Conservation (phyloP, 2,888 invertebrate genomes). For the Lycaena phlaeas region DNA sequence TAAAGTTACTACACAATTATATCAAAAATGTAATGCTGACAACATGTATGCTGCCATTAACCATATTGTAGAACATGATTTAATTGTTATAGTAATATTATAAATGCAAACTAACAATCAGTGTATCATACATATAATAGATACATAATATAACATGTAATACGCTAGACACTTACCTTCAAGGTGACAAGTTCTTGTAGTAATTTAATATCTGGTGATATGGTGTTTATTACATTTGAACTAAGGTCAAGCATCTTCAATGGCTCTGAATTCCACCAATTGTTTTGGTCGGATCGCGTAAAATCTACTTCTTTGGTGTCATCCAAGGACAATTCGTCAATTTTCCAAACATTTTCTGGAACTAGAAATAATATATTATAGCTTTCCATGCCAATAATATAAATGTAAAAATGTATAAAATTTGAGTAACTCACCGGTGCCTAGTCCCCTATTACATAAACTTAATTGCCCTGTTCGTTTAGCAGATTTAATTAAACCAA, state of each 20-base stretch:
- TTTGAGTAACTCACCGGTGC: conserved; percentile 71
- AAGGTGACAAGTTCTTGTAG: conserved; percentile 79
- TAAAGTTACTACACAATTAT: too few species aligned
- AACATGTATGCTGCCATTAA: too few species aligned
- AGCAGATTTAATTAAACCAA: conserved; percentile 82
- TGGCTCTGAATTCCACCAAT: conserved; percentile 90
- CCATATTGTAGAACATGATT: too few species aligned
- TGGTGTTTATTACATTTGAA: conserved; percentile 77
- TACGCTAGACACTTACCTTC: conserved; percentile 79
- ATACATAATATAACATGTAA: too few species aligned
- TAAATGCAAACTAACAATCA: too few species aligned
- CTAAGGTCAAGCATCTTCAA: conserved; percentile 85
- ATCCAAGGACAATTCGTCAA: conserved; percentile 77
- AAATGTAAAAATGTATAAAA: conserved; percentile 1
- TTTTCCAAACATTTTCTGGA: conserved; percentile 81
- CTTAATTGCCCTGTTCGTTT: conserved; percentile 86
- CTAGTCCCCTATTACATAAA: conserved; percentile 82
- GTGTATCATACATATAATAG: too few species aligned
- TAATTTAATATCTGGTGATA: conserved; percentile 77
- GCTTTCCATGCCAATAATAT: not conserved
- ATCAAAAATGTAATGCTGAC: too few species aligned
- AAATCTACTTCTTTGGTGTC: conserved; percentile 77
- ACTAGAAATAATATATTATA: conserved; percentile 72
- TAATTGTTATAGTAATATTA: too few species aligned
- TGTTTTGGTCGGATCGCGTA: conserved; percentile 67